These are phyloP conservation scores for Parnassius smintheus DNA, from an alignment of 2,888 invertebrate species.

Conservation along the genomic window DNA sequence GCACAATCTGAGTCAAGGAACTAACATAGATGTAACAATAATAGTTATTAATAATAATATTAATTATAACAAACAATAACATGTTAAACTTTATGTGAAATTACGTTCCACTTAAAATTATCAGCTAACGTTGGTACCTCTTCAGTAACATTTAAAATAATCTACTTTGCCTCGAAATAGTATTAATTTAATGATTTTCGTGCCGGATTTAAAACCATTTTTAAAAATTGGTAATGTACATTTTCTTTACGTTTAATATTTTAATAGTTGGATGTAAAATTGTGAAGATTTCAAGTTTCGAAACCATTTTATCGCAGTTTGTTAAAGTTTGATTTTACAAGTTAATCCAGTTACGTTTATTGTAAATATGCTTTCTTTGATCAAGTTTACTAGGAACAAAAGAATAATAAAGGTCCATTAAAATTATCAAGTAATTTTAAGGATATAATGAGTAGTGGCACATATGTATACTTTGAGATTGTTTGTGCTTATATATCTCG, in stretches of 20 bases:
- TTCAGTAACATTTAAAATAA: constrained; percentile 9
- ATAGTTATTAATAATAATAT: constrained; percentile 53
- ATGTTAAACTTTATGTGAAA: constrained; percentile 39
- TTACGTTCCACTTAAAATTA: constrained; percentile 7
- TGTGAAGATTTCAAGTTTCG: not conserved
- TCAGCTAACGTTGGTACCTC: constrained; percentile 1
- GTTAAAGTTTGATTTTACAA: constrained; percentile 32
- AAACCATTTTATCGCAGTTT: constrained; percentile 26
- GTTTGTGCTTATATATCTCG: constrained; percentile 54
- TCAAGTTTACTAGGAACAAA: constrained; percentile 68
- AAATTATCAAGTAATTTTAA: constrained; percentile 68
- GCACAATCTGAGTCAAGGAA: constrained; percentile 76
- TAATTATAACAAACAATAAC: constrained; percentile 47
- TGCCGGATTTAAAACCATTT: too few species aligned
- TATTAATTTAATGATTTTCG: not conserved
- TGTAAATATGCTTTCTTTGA: constrained; percentile 62
- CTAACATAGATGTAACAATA: constrained; percentile 69
- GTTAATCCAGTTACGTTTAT: constrained; percentile 52
- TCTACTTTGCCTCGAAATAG: not conserved
- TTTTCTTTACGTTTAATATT: not conserved
- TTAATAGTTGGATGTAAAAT: not conserved
- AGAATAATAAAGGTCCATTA: constrained; percentile 71
- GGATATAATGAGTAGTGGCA: constrained; percentile 50
- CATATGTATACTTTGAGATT: constrained; percentile 55
- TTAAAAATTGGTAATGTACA: too few species aligned